These are phyloP conservation scores for Aphidius colemani DNA, from an alignment of 2,888 invertebrate genomes.

Conservation along the genomic window DNA sequence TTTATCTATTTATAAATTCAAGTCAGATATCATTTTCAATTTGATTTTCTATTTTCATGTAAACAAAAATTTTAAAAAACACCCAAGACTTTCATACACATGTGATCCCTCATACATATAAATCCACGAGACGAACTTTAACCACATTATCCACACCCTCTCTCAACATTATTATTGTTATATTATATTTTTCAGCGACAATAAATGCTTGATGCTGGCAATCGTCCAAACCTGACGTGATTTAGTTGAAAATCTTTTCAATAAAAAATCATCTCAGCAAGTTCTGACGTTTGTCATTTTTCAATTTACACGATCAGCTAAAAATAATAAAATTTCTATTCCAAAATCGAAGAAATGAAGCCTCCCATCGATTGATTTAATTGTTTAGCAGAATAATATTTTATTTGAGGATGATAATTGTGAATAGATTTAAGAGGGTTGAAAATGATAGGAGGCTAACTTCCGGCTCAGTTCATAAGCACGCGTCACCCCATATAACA, in stretches of 20 bases:
- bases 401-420: no score
- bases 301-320: slow-evolving; percentile 1
- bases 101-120: slow-evolving; percentile 34
- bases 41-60: slow-evolving; percentile 34
- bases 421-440: slow-evolving; percentile 15
- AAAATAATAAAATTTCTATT: not conserved
- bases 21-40: slow-evolving; percentile 31
- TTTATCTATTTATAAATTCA: slow-evolving; percentile 28
- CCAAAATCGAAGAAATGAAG: no score
- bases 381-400: no score
- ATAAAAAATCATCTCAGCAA: not conserved
- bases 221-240: slow-evolving; percentile 30
- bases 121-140: slow-evolving; percentile 21
- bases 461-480: slow-evolving; percentile 56
- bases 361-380: no score
- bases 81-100: slow-evolving; percentile 27
- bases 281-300: slow-evolving; percentile 4
- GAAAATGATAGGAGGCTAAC: slow-evolving; percentile 43
- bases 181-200: slow-evolving; percentile 9
- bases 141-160: not conserved
- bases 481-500: slow-evolving; percentile 55
- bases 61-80: slow-evolving; percentile 29
- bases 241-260: slow-evolving; percentile 14
- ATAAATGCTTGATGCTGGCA: slow-evolving; percentile 26
- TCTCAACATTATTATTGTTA: not conserved